A percentile compares a stretch with the other conserved stretches of the same genome.
phyloP scores from a whole-genome alignment of 1,140 invertebrate genomes.

The Tachypleus tridentatus region DNA sequence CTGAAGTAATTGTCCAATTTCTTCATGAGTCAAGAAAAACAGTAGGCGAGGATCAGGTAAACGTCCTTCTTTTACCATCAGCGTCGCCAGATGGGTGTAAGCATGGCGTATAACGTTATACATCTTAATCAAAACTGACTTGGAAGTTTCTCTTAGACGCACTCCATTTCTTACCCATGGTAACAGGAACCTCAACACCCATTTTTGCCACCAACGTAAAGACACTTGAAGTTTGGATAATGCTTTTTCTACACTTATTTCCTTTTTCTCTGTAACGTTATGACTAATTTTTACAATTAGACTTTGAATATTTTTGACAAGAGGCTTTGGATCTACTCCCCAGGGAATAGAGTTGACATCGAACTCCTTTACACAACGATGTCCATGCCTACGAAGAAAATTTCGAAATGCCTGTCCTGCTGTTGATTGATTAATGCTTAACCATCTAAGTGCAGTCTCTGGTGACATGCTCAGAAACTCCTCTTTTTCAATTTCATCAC shows the following conservation, averaged over 20 bases:
- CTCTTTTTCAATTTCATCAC: too few species aligned
- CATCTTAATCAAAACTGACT: slow-evolving; percentile 27
- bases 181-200: too few species aligned
- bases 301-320: slow-evolving; percentile 5
- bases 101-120: slow-evolving; percentile 48
- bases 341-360: slow-evolving; percentile 9
- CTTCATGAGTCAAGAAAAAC: slow-evolving; percentile 52
- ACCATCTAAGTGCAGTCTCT: too few species aligned
- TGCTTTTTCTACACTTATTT: too few species aligned
- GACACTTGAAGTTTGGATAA: too few species aligned
- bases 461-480: too few species aligned
- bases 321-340: slow-evolving; percentile 6
- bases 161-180: too few species aligned
- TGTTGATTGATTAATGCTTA: too few species aligned
- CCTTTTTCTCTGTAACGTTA: too few species aligned
- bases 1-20: slow-evolving; percentile 47
- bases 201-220: too few species aligned
- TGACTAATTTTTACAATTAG: too few species aligned
- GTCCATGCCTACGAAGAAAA: slow-evolving; percentile 7
- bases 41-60: slow-evolving; percentile 52
- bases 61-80: slow-evolving; percentile 46
- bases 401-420: background rate
- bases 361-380: slow-evolving; percentile 12
- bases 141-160: background rate
- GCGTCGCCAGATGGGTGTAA: slow-evolving; percentile 42